Conservation (phyloP, 2,797 vertebrate genomes). For the Rhynchotus rufescens region DNA sequence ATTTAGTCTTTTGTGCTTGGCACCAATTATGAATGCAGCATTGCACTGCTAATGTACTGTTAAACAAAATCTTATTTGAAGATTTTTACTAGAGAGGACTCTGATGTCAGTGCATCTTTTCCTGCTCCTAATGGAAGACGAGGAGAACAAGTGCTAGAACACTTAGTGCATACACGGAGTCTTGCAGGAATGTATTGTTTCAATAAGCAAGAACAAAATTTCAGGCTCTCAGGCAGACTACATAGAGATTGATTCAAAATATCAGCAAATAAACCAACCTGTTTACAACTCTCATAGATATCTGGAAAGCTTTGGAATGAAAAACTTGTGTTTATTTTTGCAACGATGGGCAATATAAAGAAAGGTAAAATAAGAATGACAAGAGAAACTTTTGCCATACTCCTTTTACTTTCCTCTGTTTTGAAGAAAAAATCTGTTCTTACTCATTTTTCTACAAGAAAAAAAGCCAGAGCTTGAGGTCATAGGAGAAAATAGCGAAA, state of each 20-base stretch:
- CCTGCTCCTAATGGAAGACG: background rate
- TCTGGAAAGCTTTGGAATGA: background rate
- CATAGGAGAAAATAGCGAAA: background rate
- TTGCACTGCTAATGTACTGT: background rate
- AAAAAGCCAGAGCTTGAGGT: background rate
- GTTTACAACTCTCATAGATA: background rate
- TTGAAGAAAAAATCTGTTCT: background rate
- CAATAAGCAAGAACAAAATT: background rate
- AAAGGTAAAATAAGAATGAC: background rate
- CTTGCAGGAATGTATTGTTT: background rate
- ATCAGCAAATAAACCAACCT: background rate
- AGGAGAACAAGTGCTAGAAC: background rate
- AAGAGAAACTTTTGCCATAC: background rate
- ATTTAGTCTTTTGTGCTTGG: background rate
- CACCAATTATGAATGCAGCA: background rate
- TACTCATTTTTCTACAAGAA: background rate
- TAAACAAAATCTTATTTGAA: background rate
- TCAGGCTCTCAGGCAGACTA: background rate
- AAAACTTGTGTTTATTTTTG: background rate
- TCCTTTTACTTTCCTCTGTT: background rate
- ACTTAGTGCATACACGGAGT: background rate
- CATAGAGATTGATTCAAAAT: background rate
- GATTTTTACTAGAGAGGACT: background rate
- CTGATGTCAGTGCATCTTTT: background rate
- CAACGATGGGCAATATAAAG: background rate